A percentile compares a stretch with the other conserved stretches of the same genome.
Evolutionary conservation across 1,140 invertebrate genomes (phyloP).

Genomic region (Drosophila busckii): DNA sequence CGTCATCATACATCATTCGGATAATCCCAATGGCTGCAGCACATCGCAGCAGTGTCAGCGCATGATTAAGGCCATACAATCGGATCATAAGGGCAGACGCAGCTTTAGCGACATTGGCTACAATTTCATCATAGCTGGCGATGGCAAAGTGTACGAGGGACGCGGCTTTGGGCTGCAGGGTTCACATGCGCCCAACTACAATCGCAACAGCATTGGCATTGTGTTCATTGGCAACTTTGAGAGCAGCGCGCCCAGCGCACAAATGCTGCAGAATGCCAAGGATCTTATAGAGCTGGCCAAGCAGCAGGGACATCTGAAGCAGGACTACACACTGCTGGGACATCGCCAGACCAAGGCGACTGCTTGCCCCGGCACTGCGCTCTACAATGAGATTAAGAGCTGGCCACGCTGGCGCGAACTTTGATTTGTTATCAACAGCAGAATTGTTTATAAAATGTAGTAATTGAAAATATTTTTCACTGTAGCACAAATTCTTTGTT

Average conservation of each 20-base stretch:
- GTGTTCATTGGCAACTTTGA: constrained; percentile 82
- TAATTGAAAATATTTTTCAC: background rate
- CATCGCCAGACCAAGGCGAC: constrained; percentile 85
- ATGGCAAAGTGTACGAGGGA: constrained; percentile 83
- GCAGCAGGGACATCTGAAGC: constrained; percentile 47
- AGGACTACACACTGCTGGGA: constrained; percentile 81
- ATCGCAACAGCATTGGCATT: constrained; percentile 84
- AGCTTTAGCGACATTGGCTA: constrained; percentile 87
- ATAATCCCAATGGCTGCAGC: constrained; percentile 81
- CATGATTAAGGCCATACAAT: constrained; percentile 82
- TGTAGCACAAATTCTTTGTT: no score
- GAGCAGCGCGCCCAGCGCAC: constrained; percentile 79
- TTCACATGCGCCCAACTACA: constrained; percentile 84
- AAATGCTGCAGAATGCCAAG: constrained; percentile 82
- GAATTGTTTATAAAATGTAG: background rate
- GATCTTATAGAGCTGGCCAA: constrained; percentile 84
- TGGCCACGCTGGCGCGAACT: constrained; percentile 79
- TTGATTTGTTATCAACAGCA: no score
- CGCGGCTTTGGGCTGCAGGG: constrained; percentile 85
- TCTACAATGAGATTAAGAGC: constrained; percentile 80
- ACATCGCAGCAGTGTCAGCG: constrained; percentile 79
- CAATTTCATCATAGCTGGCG: constrained; percentile 81
- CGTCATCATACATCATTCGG: constrained; percentile 89
- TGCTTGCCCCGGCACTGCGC: constrained; percentile 83
- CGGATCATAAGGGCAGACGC: constrained; percentile 81